Evolutionary conservation across 2,888 invertebrate genomes (phyloP).

Genomic region (Andrena haemorrhoa): DNA sequence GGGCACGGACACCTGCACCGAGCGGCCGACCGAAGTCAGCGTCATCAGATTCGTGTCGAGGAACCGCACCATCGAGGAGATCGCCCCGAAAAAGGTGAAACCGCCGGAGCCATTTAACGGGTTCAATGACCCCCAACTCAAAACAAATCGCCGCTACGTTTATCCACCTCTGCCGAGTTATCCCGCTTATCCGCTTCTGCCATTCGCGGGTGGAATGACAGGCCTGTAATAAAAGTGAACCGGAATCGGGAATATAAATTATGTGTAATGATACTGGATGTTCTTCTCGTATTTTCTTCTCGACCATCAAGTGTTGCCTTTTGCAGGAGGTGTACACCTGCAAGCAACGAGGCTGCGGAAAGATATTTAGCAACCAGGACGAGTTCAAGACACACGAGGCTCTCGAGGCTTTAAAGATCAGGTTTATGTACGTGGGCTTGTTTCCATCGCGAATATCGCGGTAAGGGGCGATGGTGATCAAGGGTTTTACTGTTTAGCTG

Average conservation of each 20-base stretch:
- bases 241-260: background rate
- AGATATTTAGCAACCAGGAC: constrained; percentile 83
- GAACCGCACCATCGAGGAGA: constrained; percentile 83
- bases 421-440: constrained; percentile 79
- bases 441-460: background rate
- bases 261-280: background rate
- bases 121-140: constrained; percentile 83
- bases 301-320: constrained; percentile 1
- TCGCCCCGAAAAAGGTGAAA: constrained; percentile 83
- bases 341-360: constrained; percentile 83
- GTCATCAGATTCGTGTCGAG: constrained; percentile 84
- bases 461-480: background rate
- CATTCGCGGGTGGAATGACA: background rate
- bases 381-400: constrained; percentile 83
- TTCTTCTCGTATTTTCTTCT: background rate
- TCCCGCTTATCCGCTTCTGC: background rate
- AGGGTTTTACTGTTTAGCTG: constrained; percentile 71
- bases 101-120: constrained; percentile 50
- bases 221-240: background rate
- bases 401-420: constrained; percentile 81
- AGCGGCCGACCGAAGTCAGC: constrained; percentile 83
- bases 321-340: constrained; percentile 82
- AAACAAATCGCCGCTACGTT: constrained; percentile 77
- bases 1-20: constrained; percentile 82
- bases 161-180: background rate